Evolutionary conservation across 2,113 vertebrate genomes (phyloP).

Genomic region (Coracopsis vasa): DNA sequence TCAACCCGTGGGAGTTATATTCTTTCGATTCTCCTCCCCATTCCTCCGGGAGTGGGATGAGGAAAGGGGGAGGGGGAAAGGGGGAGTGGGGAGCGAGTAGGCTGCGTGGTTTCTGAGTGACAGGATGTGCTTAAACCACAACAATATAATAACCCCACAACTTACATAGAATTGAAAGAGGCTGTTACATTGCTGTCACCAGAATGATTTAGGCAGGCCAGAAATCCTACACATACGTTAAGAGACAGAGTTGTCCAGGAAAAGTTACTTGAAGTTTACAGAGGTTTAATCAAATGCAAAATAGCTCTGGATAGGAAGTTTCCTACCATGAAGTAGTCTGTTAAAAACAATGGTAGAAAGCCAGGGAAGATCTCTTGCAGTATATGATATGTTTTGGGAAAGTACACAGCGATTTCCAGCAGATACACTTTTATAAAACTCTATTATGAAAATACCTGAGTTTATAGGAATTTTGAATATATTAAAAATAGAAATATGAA

Average conservation of each 20-base stretch:
- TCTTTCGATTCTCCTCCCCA: no score
- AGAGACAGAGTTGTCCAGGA: neutral
- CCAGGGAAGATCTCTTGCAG: neutral
- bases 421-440: neutral
- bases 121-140: no score
- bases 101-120: no score
- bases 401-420: neutral
- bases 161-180: neutral
- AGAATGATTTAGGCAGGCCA: neutral
- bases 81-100: no score
- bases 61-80: no score
- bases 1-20: no score
- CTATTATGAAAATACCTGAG: neutral
- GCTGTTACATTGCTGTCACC: neutral
- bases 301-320: neutral
- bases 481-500: neutral
- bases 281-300: neutral
- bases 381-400: neutral
- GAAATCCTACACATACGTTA: neutral
- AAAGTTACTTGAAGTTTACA: neutral
- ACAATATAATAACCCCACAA: neutral
- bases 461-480: neutral
- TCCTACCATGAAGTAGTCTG: neutral
- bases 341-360: neutral
- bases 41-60: no score